Conservation (phyloP, 2,797 vertebrate genomes). For the Otolemur crassicaudatus region DNA sequence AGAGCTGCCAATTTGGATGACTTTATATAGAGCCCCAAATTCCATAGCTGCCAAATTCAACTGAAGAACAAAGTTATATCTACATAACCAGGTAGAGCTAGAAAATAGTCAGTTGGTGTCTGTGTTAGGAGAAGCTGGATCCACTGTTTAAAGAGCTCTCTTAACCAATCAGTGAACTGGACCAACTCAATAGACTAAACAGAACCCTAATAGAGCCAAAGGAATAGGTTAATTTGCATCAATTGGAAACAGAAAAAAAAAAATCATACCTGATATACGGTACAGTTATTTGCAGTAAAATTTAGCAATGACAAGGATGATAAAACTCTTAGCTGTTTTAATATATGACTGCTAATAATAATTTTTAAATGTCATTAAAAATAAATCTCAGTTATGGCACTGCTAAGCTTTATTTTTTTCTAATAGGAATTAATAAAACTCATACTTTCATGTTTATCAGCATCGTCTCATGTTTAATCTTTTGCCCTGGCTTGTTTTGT, state of each 20-base stretch:
- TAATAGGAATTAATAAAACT: slow-evolving; percentile 44
- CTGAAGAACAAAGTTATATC: slow-evolving; percentile 46
- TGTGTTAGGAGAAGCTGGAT: not conserved
- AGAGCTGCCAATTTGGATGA: slow-evolving; percentile 52
- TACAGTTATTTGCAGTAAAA: slow-evolving; percentile 28
- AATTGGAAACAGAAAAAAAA: slow-evolving; percentile 9
- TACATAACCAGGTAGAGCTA: slow-evolving; percentile 46
- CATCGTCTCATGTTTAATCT: not conserved
- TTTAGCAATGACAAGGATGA: not conserved
- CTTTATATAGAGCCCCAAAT: slow-evolving; percentile 50
- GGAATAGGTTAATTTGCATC: not conserved
- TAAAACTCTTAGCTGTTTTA: slow-evolving; percentile 14
- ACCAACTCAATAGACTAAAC: not conserved
- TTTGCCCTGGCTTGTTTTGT: not conserved
- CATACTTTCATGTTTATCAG: not conserved
- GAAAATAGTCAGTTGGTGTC: not conserved
- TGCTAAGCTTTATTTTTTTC: slow-evolving; percentile 28
- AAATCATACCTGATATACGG: slow-evolving; percentile 16
- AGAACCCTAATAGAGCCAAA: not conserved
- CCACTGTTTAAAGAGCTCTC: not conserved
- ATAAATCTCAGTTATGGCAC: not conserved
- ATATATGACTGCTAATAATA: slow-evolving; percentile 34
- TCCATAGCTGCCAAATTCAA: slow-evolving; percentile 63
- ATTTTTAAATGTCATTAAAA: slow-evolving; percentile 43
- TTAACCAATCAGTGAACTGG: not conserved